Evolutionary conservation across 2,113 vertebrate genomes (phyloP), one percentile per base, ranked within the genome.

Genomic region (Sceloporus undulatus): DNA sequence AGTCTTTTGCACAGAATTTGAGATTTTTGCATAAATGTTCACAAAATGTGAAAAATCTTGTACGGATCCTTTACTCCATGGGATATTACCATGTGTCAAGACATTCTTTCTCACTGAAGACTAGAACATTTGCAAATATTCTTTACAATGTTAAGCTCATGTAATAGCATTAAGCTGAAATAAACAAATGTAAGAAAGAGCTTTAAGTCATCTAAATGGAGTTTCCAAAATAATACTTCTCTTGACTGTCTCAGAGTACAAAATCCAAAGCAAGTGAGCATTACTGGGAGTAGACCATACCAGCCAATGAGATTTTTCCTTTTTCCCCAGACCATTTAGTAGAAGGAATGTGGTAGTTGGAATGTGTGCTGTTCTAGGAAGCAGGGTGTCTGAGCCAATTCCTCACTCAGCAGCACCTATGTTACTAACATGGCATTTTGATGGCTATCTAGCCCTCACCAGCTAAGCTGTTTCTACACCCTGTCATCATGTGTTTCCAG

Each of bases 341-440:
- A 85, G 73, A 85, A 68, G 77, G 73, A 80, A 79, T 62, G 14
- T 0, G 1, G 83, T 78, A 79, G 68, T 13, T 27, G 56, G 82
- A 62, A 71, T 19, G 71, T 91, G 76, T 89, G 82, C 42, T 91
- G 87, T 62, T 77, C 52, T 82, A 62, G 89, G 84, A 91, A 89
- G 86, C 93, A 81, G 86, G 56, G 13, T 92, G 94, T 95, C 95
- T 91, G 90, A 95, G 89, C 78, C 92, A 93, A 93, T 94, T 90
- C 92, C 86, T 94, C 93, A 91, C 88, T 95, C 94, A 89, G 94
- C 77, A 90, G 92, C 3, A 88, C 88, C 88, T 85, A 59, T 68
- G 76, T 88, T 93, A 93, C 89, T 92, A 86, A 92, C 90, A 48
- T 91, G 93, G 90, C 91, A 91, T 91, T 95, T 95, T 94, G 93